Conservation (phyloP, 2,113 vertebrate species). For the Diadophis punctatus region DNA sequence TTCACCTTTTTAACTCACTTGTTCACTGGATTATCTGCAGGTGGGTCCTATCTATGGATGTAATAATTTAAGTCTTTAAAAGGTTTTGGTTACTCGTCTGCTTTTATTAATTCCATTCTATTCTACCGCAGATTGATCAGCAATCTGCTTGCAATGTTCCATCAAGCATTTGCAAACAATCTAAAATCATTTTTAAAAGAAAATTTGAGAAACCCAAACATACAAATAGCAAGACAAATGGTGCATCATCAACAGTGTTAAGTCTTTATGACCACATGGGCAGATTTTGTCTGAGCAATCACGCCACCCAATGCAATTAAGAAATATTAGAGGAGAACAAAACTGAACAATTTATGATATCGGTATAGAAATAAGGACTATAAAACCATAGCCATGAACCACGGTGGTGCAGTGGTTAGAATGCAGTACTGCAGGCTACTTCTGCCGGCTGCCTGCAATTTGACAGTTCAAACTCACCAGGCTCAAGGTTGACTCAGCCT, state of each 20-base stretch:
- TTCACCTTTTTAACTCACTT: neutral
- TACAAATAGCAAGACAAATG: neutral
- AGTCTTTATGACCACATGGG: neutral
- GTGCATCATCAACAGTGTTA: neutral
- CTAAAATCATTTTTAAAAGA: neutral
- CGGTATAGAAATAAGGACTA: neutral
- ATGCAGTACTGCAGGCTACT: too few relatives aligned
- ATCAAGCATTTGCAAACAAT: neutral
- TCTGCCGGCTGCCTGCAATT: too few relatives aligned
- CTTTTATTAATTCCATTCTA: neutral
- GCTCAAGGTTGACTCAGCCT: too few relatives aligned
- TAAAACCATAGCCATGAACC: neutral
- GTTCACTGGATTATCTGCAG: neutral
- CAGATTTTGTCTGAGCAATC: neutral
- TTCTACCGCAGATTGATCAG: neutral
- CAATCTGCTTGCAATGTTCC: neutral
- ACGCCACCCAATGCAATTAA: neutral
- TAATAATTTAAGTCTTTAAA: neutral
- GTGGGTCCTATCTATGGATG: neutral
- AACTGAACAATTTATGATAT: neutral
- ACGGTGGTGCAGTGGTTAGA: too few relatives aligned
- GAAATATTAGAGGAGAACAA: neutral
- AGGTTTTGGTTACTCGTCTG: neutral
- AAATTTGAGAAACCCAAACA: neutral
- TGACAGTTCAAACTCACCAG: too few relatives aligned